Evolutionary conservation across 2,888 invertebrate genomes (phyloP), one percentile per base, ranked within the genome.

Genomic region (Odontothrips loti): DNA sequence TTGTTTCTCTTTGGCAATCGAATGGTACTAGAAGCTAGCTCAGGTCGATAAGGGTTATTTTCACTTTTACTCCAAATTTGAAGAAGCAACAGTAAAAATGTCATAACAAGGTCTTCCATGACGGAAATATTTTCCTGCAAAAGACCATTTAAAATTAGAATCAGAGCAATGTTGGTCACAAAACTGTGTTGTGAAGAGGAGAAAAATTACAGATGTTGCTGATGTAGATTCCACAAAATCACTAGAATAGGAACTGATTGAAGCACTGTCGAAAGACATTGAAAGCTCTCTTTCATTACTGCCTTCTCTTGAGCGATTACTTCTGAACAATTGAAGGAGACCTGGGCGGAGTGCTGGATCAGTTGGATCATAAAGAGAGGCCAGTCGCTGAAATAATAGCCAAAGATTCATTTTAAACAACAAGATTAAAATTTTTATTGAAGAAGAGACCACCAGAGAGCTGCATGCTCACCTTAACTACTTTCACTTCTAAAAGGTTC

Each of bases 341-440:
- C 81, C 82, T 78, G 83, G 82, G 17, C 84, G 82, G 9, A 82
- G 78, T 9, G 82, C 80, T 79, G 91, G 90, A 84, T 90, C 90
- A 83, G 91, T 91, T 81, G 92, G 92, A 87, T 92, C 91, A 84
- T 92, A 89, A 81, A 91, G 88, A 75, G 87, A 86, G 83, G 82
- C 84, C 83, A 83, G 89, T 89, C 88, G 89, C 90, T 82, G 89
- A 80, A 87, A 87, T 34, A 80, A 85, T 84, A 81, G 80, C 81
- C 43, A 83, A 80, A 58, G 34, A 43, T 2, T 43, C 2, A 43
- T 10, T 17, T 58, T 58, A 58, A 17, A 58, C 6, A 58, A 58
- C n/a, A 58, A 8, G 34, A 58, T 58, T 58, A 58, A 6, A 58
- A 58, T 27, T 27, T 85, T 82, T 79, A 88, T 84, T 10, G 83